These are phyloP conservation scores for Lasioglossum figueresi DNA, from an alignment of 2,888 invertebrate species.

Conservation along the genomic window DNA sequence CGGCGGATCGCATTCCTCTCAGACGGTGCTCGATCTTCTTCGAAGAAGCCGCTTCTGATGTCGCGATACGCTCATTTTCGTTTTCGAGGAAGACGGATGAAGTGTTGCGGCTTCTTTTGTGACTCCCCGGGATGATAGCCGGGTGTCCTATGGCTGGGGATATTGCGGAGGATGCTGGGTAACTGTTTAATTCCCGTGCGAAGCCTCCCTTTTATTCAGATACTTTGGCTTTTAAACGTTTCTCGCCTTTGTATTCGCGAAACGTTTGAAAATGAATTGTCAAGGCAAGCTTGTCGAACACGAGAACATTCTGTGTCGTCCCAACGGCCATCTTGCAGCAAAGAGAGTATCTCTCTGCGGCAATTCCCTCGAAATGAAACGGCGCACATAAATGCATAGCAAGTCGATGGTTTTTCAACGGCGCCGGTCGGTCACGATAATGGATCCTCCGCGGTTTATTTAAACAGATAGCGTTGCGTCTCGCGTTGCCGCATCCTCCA, in stretches of 20 bases:
- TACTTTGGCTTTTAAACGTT: background rate
- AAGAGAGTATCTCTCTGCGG: background rate
- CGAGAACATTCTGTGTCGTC: background rate
- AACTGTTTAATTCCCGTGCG: background rate
- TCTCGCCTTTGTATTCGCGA: background rate
- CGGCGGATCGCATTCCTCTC: slow-evolving; percentile 57
- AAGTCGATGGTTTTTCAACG: slow-evolving; percentile 48
- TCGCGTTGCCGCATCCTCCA: slow-evolving; percentile 30
- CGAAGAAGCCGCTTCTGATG: background rate
- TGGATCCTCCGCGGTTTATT: slow-evolving; percentile 54
- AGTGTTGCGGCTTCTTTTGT: background rate
- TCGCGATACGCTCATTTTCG: slow-evolving; percentile 5
- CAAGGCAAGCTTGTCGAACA: background rate
- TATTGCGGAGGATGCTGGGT: background rate
- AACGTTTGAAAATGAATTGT: background rate
- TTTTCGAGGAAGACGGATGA: slow-evolving; percentile 8
- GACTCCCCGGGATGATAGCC: background rate
- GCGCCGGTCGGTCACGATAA: slow-evolving; percentile 57
- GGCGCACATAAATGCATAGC: slow-evolving; percentile 44
- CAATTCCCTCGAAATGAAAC: slow-evolving; percentile 33
- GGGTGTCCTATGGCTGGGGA: background rate
- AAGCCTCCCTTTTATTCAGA: background rate
- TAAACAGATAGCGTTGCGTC: slow-evolving; percentile 56
- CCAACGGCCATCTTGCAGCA: background rate
- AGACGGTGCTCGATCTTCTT: slow-evolving; percentile 35